Conservation (phyloP, 2,113 vertebrate genomes). For the Pygoscelis adeliae region DNA sequence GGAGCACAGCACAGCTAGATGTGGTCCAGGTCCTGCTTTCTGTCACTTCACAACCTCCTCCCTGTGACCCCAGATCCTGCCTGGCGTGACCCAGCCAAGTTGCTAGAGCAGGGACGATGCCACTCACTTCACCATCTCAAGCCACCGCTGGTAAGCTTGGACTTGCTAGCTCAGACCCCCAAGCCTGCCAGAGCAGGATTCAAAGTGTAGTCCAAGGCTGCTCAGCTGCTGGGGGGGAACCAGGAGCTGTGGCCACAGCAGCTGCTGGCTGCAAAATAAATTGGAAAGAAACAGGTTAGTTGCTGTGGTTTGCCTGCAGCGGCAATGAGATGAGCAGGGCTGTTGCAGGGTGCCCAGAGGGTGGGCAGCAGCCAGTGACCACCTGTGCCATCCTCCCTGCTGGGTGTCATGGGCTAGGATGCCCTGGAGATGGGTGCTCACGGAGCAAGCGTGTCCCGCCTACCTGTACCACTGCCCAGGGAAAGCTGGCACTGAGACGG, state of each 20-base stretch:
- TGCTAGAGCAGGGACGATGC: background rate
- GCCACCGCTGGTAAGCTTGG: background rate
- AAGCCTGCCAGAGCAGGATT: background rate
- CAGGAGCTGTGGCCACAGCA: background rate
- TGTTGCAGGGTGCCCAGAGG: rapidly evolving
- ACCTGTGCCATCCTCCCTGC: background rate
- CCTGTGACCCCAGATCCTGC: background rate
- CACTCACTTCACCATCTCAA: background rate
- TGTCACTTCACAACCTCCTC: background rate
- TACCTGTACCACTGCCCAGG: background rate
- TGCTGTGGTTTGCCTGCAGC: background rate
- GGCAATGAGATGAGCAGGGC: background rate
- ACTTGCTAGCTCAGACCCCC: background rate
- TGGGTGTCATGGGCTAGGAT: background rate
- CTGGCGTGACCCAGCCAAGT: background rate
- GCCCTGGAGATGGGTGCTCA: background rate
- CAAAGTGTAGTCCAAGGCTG: background rate
- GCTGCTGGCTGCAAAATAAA: background rate
- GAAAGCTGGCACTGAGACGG: background rate
- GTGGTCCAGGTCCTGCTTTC: background rate
- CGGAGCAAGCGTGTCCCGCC: rapidly evolving
- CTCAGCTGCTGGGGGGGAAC: background rate
- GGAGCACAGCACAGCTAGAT: background rate
- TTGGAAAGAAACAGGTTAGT: background rate
- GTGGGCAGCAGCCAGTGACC: background rate